Evolutionary conservation across 2,888 invertebrate species (phyloP), one percentile per base, ranked within the genome.

Genomic region (Acronicta aceris): DNA sequence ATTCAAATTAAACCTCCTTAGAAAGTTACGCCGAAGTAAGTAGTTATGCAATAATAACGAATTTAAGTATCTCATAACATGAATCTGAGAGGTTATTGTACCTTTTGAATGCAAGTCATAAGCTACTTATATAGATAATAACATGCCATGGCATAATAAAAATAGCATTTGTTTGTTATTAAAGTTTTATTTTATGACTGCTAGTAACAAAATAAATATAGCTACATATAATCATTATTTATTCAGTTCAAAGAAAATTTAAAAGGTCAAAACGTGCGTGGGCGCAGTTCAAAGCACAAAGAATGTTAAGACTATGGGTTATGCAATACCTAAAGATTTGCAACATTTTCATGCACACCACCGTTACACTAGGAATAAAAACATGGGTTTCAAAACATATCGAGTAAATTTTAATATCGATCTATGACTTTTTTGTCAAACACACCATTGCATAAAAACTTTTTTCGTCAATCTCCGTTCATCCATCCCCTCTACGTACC

Each of bases 21-120:
- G 25, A 27, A 43, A 10, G 9, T 9, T 58, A 36, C 9, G 30
- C 3, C 10, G n/a, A 38, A 52, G 49, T n/a, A n/a, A n/a, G n/a
- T n/a, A 45, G 12, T 17, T 41, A 13, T 40, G 53, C n/a, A 40
- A 36, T 27, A 36, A 10, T 13, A 27, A 10, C 42, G 13, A 12
- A 43, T 15, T 50, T 50, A 10, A 62, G 17, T 62, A 17, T 36
- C n/a, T 48, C 47, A 9, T 55, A 56, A 53, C 51, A 46, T 17
- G 41, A 38, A 42, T 55, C 36, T 21, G 13, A 42, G 36, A 51
- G 25, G 38, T 49, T 36, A 46, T 61, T n/a, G 27, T 42, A 53
- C 38, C 25, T 38, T 25, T 50, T 30, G 8, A 56, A 50, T 66
- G 45, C 47, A 63, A 41, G 38, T 36, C 41, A 33, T 15, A 47